Evolutionary conservation across 2,797 vertebrate species (phyloP), one percentile per base, ranked within the genome.

Genomic region (Thamnophis elegans): DNA sequence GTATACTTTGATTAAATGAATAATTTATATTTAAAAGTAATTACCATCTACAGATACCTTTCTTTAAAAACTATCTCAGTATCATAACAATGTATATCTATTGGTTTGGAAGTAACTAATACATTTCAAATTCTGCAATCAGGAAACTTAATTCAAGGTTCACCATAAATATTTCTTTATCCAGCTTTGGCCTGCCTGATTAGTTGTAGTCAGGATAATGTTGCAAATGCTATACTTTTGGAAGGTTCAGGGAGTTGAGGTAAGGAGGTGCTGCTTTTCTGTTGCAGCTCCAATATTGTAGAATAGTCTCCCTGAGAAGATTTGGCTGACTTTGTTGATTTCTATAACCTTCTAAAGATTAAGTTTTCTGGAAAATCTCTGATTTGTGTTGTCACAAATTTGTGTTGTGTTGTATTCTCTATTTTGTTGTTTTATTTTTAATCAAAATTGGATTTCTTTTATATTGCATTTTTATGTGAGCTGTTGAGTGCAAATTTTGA

Each of bases 1-100:
- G 99, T 98, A 7, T 1, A 16, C 14, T 91, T 87, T 92, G 25
- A 60, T 36, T 88, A 91, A 86, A 13, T 13, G 85, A 1, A 1
- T 55, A 93, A 53, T 22, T 16, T 25, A 5, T 91, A 59, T 82
- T 62, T 91, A 88, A 54, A 5, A 20, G 25, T 62, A 88, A 32
- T 32, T 82, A 28, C n/a, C 62, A 85, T 88, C 25, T 18, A 59
- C 7, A 60, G 5, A 53, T 87, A 65, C 42, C n/a, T 60, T 36
- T 90, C 42, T 60, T 68, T 54, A 88, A 25, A 26, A 53, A 62
- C 53, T 88, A 5, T 78, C 18, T 86, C 26, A 78, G 73, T 42
- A 47, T 90, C n/a, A 16, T 8, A 51, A 87, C 9, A 28, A 53
- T 51, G 25, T 12, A 20, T 62, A 82, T 59, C 68, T 78, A 47